Evolutionary conservation across 2,888 invertebrate species (phyloP).

Genomic region (Drosophila melanosoma): DNA sequence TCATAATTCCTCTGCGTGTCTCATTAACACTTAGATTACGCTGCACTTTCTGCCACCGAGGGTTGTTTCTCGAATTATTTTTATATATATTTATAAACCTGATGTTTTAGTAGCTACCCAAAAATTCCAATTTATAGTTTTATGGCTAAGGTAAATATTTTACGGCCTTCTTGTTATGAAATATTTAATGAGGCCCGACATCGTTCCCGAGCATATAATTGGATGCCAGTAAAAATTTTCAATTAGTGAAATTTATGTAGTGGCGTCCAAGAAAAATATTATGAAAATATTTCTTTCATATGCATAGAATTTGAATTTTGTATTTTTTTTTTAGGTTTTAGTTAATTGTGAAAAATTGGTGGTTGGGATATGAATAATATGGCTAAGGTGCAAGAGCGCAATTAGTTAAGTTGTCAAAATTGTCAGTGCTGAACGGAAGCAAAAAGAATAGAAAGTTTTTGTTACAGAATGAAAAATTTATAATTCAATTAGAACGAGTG

Average conservation of each 20-base stretch:
- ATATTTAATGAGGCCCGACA: slow-evolving; percentile 66
- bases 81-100: slow-evolving; percentile 25
- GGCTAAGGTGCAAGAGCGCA: slow-evolving; percentile 2
- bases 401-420: slow-evolving; percentile 42
- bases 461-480: background rate
- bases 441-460: too few species aligned
- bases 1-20: slow-evolving; percentile 58
- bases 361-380: slow-evolving; percentile 21
- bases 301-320: slow-evolving; percentile 12
- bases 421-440: too few species aligned
- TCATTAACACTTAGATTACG: slow-evolving; percentile 75
- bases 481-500: background rate
- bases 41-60: slow-evolving; percentile 39
- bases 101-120: slow-evolving; percentile 12
- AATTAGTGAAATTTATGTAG: slow-evolving; percentile 75
- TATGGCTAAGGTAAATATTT: slow-evolving; percentile 51
- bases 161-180: slow-evolving; percentile 62
- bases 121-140: slow-evolving; percentile 37
- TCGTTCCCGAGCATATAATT: slow-evolving; percentile 33
- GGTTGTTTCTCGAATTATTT: slow-evolving; percentile 50
- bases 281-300: slow-evolving; percentile 29
- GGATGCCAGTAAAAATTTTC: slow-evolving; percentile 59
- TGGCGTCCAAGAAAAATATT: slow-evolving; percentile 17
- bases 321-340: slow-evolving; percentile 16
- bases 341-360: slow-evolving; percentile 66